Evolutionary conservation across 2,888 invertebrate genomes (phyloP).

Genomic region (Eupithecia dodoneata): DNA sequence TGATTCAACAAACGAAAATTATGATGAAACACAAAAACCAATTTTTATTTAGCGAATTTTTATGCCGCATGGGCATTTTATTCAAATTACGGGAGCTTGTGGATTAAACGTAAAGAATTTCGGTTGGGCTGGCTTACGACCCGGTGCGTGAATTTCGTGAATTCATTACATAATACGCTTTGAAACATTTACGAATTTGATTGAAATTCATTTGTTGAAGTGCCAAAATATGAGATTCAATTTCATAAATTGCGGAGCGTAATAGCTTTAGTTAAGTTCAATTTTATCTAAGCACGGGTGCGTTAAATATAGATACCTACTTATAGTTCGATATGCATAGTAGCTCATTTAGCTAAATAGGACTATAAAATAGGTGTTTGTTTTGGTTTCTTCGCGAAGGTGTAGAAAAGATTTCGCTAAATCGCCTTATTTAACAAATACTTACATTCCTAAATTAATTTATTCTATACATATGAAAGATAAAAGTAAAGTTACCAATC

Average conservation of each 20-base stretch:
- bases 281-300: background rate
- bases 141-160: slow-evolving; percentile 43
- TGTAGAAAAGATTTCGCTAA: background rate
- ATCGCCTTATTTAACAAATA: too few species aligned
- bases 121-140: slow-evolving; percentile 49
- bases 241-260: background rate
- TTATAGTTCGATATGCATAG: too few species aligned
- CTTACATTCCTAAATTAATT: too few species aligned
- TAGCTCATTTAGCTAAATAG: background rate
- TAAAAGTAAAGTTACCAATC: too few species aligned
- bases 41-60: slow-evolving; percentile 37
- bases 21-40: slow-evolving; percentile 31
- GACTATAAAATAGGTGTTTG: background rate
- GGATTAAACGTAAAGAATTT: slow-evolving; percentile 59
- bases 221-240: slow-evolving; percentile 6
- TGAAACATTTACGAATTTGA: slow-evolving; percentile 9
- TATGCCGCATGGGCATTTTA: slow-evolving; percentile 56
- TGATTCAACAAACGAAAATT: slow-evolving; percentile 26
- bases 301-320: background rate
- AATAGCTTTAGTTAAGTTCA: background rate
- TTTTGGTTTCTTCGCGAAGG: background rate
- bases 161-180: slow-evolving; percentile 7
- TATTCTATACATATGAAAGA: too few species aligned
- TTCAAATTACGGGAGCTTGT: slow-evolving; percentile 65
- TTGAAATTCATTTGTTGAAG: slow-evolving; percentile 15